phyloP scores from a whole-genome alignment of 2,888 invertebrate species.

The Cremastobaeus sp. region DNA sequence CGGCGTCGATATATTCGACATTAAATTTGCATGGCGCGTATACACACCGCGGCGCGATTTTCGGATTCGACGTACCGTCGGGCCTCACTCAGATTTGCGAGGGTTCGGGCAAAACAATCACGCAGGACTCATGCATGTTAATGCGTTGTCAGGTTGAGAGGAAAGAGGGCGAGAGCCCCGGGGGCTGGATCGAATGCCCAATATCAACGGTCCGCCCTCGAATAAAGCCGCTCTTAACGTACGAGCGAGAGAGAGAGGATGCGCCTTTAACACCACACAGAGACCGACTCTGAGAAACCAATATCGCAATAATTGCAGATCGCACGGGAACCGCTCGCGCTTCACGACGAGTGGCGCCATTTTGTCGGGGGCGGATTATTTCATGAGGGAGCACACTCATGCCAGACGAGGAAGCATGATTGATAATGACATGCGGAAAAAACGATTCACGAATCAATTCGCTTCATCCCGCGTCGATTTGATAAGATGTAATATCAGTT shows the following conservation, averaged over 20 bases:
- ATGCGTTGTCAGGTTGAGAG: constrained; percentile 74
- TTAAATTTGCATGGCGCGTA: constrained; percentile 61
- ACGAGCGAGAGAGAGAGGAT: constrained; percentile 65
- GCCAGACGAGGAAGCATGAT: constrained; percentile 10
- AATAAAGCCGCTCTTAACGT: constrained; percentile 68
- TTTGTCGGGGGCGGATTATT: constrained; percentile 57
- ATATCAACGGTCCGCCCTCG: constrained; percentile 74
- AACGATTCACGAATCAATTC: constrained; percentile 35
- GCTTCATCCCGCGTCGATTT: constrained; percentile 32
- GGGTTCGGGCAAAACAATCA: constrained; percentile 77
- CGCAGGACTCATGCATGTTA: constrained; percentile 78
- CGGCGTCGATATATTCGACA: constrained; percentile 57
- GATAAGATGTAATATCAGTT: constrained; percentile 38
- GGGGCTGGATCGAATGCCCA: constrained; percentile 74
- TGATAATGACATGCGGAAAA: constrained; percentile 53
- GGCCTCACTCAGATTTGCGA: constrained; percentile 60
- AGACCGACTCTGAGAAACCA: constrained; percentile 63
- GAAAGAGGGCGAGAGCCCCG: constrained; percentile 68
- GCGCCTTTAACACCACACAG: constrained; percentile 62
- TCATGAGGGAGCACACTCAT: constrained; percentile 23
- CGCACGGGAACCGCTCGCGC: constrained; percentile 55
- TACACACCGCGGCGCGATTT: constrained; percentile 60
- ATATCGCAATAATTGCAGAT: constrained; percentile 68
- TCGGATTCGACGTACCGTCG: constrained; percentile 60
- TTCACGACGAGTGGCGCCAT: constrained; percentile 48